Percentiles rank a stretch among this genome's conserved stretches.
Conservation (phyloP, 2,113 vertebrate genomes). For the Odocoileus hemionus region DNA sequence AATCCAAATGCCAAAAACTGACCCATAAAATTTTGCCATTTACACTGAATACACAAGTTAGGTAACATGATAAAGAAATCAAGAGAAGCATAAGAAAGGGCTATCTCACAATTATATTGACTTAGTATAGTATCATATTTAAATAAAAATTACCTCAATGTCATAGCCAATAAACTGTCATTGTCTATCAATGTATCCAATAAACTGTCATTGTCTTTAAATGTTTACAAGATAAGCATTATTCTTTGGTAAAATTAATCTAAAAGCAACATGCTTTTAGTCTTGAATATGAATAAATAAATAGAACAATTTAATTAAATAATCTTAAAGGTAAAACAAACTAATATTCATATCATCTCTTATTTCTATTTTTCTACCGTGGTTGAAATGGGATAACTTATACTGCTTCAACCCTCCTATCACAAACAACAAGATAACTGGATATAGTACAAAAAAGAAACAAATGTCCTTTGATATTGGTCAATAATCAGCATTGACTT, state of each 20-base stretch:
- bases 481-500: background rate
- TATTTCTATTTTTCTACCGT: background rate
- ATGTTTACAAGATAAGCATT: background rate
- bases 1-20: background rate
- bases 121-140: background rate
- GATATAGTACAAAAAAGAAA: background rate
- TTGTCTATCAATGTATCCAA: background rate
- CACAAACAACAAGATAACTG: background rate
- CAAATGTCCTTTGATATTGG: background rate
- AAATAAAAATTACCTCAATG: background rate
- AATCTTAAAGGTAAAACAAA: background rate
- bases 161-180: background rate
- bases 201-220: background rate
- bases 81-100: background rate
- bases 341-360: background rate
- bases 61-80: background rate
- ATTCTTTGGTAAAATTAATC: background rate
- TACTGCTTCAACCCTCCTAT: background rate
- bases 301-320: background rate
- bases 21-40: background rate
- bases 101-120: background rate
- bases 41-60: background rate
- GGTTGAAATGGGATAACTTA: background rate
- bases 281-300: background rate
- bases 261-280: background rate